These are phyloP conservation scores for Phenganax marumi DNA, from an alignment of 92 coral and sea anemone species.

Conservation along the genomic window DNA sequence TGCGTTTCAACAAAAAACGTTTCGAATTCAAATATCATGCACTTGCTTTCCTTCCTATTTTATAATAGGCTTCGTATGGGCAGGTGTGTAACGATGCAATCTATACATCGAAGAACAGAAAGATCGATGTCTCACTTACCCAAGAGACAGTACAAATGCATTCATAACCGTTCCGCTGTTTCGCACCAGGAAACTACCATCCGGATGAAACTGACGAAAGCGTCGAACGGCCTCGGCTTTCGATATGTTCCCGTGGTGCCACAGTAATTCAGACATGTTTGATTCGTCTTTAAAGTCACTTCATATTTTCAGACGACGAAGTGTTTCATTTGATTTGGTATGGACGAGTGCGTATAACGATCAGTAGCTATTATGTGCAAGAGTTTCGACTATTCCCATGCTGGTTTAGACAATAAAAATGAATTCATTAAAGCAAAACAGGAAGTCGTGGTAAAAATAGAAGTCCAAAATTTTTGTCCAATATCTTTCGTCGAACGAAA, in stretches of 20 bases:
- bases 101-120: neutral
- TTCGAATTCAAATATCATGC: too few relatives aligned
- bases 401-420: neutral
- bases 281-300: neutral
- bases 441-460: neutral
- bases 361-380: neutral
- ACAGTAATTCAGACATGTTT: constrained; percentile 28
- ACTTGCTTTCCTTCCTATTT: neutral
- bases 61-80: neutral
- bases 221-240: constrained; percentile 35
- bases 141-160: constrained; percentile 23
- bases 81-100: neutral
- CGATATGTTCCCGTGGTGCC: constrained; percentile 32
- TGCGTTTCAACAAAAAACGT: too few relatives aligned
- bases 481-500: neutral
- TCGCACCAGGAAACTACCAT: constrained; percentile 32
- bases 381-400: neutral
- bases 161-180: constrained; percentile 29
- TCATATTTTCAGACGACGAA: neutral
- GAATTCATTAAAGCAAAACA: constrained; percentile 3
- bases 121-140: constrained; percentile 20
- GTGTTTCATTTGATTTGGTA: neutral
- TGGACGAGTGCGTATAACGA: constrained; percentile 7
- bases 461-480: neutral
- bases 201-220: constrained; percentile 43